phyloP scores from a whole-genome alignment of 2,888 invertebrate species.

The Brassicogethes aeneus region DNA sequence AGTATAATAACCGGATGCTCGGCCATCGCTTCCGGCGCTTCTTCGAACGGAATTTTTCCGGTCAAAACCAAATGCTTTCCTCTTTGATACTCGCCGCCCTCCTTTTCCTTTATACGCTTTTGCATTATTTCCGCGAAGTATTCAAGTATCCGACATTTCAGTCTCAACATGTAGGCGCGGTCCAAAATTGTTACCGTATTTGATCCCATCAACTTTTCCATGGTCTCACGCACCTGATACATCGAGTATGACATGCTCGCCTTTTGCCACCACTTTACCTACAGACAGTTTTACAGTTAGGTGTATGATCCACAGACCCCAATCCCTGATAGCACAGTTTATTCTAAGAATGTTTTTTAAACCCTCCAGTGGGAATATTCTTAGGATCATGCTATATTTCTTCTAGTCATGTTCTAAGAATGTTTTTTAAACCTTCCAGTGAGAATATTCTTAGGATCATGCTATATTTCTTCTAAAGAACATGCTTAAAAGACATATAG shows the following conservation, averaged over 20 bases:
- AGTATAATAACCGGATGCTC: conserved; percentile 61
- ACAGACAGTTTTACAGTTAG: too few relatives aligned
- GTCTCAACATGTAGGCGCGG: not conserved
- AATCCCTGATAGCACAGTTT: too few relatives aligned
- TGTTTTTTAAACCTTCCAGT: too few relatives aligned
- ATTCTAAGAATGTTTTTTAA: too few relatives aligned
- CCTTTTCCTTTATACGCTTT: not conserved
- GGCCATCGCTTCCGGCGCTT: conserved; percentile 56
- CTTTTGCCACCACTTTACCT: conserved; percentile 1
- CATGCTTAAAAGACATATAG: too few relatives aligned
- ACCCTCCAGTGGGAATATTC: too few relatives aligned
- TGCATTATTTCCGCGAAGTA: not conserved
- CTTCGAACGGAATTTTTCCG: conserved; percentile 56
- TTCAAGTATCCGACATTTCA: not conserved
- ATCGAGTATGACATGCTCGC: not conserved
- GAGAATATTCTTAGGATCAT: too few relatives aligned
- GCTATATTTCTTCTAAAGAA: too few relatives aligned
- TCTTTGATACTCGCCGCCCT: conserved; percentile 49
- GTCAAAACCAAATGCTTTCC: conserved; percentile 59
- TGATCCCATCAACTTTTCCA: conserved; percentile 33
- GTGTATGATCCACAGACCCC: too few relatives aligned
- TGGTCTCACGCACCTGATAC: conserved; percentile 48
- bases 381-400: too few relatives aligned
- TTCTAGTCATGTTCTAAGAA: too few relatives aligned
- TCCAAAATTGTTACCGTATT: not conserved